A percentile compares a stretch with the other conserved stretches of the same genome.
Conservation (phyloP, 2,113 vertebrate genomes). For the Platysternon megacephalum region DNA sequence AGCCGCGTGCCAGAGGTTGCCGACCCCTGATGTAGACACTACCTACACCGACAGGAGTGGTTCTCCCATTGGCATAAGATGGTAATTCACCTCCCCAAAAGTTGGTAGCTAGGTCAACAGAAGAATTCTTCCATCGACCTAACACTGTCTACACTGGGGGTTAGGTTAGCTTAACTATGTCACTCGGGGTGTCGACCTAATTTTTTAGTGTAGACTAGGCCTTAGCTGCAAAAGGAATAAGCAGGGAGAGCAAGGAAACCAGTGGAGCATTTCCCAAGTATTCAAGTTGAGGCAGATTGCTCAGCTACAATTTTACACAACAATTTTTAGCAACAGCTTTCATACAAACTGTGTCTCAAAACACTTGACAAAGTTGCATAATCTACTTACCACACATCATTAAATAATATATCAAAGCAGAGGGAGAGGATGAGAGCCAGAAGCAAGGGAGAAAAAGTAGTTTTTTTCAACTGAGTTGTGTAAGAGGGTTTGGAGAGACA, state of each 20-base stretch:
- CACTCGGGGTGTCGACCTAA: too few species aligned
- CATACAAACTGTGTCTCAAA: neutral
- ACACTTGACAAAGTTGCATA: neutral
- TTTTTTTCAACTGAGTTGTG: neutral
- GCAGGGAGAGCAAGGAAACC: neutral
- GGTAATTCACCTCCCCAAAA: too few species aligned
- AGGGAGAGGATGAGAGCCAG: neutral
- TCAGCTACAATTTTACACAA: neutral
- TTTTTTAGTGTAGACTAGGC: neutral
- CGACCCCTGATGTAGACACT: too few species aligned
- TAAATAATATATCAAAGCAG: neutral
- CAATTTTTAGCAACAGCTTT: neutral
- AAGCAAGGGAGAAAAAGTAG: neutral
- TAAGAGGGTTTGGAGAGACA: neutral
- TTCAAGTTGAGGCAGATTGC: neutral
- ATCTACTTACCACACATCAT: neutral
- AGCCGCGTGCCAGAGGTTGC: too few species aligned
- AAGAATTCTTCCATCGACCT: too few species aligned
- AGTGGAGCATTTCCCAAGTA: neutral
- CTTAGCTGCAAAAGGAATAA: neutral
- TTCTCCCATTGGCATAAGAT: too few species aligned
- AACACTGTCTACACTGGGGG: too few species aligned
- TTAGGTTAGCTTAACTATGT: too few species aligned
- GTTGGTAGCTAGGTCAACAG: too few species aligned
- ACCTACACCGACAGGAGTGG: too few species aligned